phyloP scores from a whole-genome alignment of 2,797 vertebrate genomes.

The Gouania willdenowi region DNA sequence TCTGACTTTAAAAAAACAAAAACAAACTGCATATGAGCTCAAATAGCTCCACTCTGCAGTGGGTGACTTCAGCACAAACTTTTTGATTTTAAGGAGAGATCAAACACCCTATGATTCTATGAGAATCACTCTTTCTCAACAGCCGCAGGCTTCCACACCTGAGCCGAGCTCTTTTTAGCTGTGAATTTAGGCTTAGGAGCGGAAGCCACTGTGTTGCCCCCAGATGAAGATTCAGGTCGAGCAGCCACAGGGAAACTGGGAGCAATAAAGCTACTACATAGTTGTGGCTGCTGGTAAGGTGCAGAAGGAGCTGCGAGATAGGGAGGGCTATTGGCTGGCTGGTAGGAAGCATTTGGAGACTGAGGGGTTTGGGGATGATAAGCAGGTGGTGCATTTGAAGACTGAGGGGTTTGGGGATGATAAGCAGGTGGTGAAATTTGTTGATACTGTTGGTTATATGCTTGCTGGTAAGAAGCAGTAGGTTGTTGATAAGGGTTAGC shows the following conservation, averaged over 20 bases:
- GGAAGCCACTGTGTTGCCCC: slow-evolving; percentile 65
- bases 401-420: slow-evolving; percentile 56
- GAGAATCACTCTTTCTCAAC: slow-evolving; percentile 77
- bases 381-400: slow-evolving; percentile 52
- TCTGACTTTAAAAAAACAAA: slow-evolving; percentile 9
- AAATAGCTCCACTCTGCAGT: slow-evolving; percentile 16
- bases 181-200: slow-evolving; percentile 95
- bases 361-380: slow-evolving; percentile 62
- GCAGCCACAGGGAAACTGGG: slow-evolving; percentile 71
- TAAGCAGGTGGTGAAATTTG: slow-evolving; percentile 57
- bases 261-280: slow-evolving; percentile 71
- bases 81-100: slow-evolving; percentile 48
- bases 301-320: slow-evolving; percentile 61
- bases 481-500: slow-evolving; percentile 59
- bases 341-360: slow-evolving; percentile 58
- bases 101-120: slow-evolving; percentile 54
- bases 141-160: slow-evolving; percentile 93
- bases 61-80: slow-evolving; percentile 15
- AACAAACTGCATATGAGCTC: slow-evolving; percentile 7
- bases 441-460: slow-evolving; percentile 66
- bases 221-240: slow-evolving; percentile 77
- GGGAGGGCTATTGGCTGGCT: slow-evolving; percentile 58
- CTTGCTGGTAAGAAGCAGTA: slow-evolving; percentile 56
- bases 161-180: slow-evolving; percentile 89
- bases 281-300: slow-evolving; percentile 67